A percentile compares a stretch with the other conserved stretches of the same genome.
phyloP scores from a whole-genome alignment of 2,113 vertebrate species.

The Dolichotis patagonum region DNA sequence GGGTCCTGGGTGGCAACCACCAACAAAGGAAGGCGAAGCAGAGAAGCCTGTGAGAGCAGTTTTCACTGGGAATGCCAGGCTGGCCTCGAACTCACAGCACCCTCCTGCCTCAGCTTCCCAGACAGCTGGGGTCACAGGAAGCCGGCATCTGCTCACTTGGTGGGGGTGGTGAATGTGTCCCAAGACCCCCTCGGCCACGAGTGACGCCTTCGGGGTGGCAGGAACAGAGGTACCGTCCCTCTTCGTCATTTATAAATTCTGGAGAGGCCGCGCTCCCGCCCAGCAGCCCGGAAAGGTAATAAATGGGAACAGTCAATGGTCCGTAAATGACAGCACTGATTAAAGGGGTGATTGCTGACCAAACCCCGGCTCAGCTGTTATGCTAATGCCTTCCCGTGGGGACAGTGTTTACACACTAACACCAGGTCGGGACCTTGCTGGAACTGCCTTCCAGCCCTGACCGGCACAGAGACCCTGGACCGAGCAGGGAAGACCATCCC shows the following conservation, averaged over 20 bases:
- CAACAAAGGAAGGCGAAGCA: background rate
- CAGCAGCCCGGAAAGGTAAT: slow-evolving; percentile 80
- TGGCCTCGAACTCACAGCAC: background rate
- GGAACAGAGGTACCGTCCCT: slow-evolving; percentile 80
- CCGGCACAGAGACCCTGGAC: slow-evolving; percentile 76
- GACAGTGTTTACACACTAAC: slow-evolving; percentile 82
- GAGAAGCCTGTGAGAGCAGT: background rate
- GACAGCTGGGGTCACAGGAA: background rate
- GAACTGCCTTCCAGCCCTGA: slow-evolving; percentile 77
- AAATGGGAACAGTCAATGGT: slow-evolving; percentile 86
- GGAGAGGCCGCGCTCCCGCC: slow-evolving; percentile 76
- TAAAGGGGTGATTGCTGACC: slow-evolving; percentile 84
- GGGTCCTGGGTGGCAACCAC: no score
- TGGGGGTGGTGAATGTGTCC: slow-evolving; percentile 86
- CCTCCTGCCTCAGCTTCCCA: background rate
- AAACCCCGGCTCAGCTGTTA: slow-evolving; percentile 76
- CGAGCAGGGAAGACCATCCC: slow-evolving; percentile 20
- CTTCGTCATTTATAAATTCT: slow-evolving; percentile 83
- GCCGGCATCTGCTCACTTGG: slow-evolving; percentile 41
- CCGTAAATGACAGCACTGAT: slow-evolving; percentile 90
- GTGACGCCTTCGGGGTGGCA: slow-evolving; percentile 86
- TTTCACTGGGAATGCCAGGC: background rate
- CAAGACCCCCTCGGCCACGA: slow-evolving; percentile 86
- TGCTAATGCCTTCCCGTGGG: slow-evolving; percentile 79
- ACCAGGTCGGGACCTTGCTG: slow-evolving; percentile 71